Evolutionary conservation across 2,797 vertebrate species (phyloP), one percentile per base, ranked within the genome.

Genomic region (Buceros bicornis): DNA sequence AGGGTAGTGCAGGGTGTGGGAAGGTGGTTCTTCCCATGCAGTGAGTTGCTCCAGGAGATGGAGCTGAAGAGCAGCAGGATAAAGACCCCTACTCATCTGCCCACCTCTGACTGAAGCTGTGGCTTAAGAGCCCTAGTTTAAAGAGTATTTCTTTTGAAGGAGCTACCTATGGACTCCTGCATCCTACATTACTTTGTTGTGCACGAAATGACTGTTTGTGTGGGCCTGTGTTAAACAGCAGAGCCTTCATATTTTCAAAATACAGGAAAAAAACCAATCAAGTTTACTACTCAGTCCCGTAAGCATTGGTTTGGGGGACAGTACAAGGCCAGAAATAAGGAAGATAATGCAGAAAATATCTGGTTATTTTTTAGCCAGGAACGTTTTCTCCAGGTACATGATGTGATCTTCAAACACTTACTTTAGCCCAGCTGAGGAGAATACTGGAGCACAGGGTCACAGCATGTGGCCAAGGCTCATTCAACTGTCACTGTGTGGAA

Each of bases 21-120:
- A 70, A 45, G n/a, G 60, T 61, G 81, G 5, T 25, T 70, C 19
- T 50, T n/a, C 42, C 74, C 21, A 0, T 12, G 61, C 24, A n/a
- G 60, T 24, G 48, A 22, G 33, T 71, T 72, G 22, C 33, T 93
- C 74, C 91, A 81, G 61, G 78, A 95, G 91, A 56, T 80, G 87
- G 78, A 92, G 87, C 87, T 85, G 74, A 70, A 87, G 89, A 91
- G 78, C 93, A 95, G 56, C 48, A 60, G 43, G 58, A 90, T 53
- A 71, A 71, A n/a, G 86, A 65, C 54, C 50, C 12, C 6, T 2
- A 29, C 8, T 91, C 17, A 4, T 53, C 29, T 60, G 80, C 69
- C 87, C 62, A 61, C 80, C 76, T 73, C 61, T 6, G 6, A 29
- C 18, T 57, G 65, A 40, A 83, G 37, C 26, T 6, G 20, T 35